Evolutionary conservation across 2,797 vertebrate species (phyloP).

Genomic region (Phrynocephalus guinanensis): DNA sequence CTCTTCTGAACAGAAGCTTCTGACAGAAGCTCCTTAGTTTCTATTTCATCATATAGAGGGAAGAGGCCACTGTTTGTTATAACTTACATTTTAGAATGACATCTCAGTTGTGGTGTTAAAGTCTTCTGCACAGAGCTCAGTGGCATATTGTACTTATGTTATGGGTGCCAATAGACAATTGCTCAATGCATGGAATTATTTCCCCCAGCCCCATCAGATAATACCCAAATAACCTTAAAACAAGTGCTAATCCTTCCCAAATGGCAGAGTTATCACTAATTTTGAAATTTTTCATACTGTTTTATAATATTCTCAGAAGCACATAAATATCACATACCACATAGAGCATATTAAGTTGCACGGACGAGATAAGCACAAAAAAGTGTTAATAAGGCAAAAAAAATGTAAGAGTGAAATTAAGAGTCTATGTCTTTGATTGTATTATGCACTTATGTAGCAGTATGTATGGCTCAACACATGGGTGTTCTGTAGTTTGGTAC

Average conservation of each 20-base stretch:
- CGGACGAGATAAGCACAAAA: slow-evolving; percentile 75
- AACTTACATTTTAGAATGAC: slow-evolving; percentile 38
- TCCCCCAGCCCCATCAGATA: not conserved
- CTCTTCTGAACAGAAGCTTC: too few relatives aligned
- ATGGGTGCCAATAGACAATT: slow-evolving; percentile 48
- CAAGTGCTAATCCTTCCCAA: not conserved
- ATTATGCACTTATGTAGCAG: slow-evolving; percentile 43
- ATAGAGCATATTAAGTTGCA: slow-evolving; percentile 74
- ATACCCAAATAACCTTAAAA: not conserved
- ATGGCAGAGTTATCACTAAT: slow-evolving; percentile 19
- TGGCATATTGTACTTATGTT: not conserved
- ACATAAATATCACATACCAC: slow-evolving; percentile 58
- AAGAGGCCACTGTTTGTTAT: not conserved
- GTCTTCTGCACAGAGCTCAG: slow-evolving; percentile 29
- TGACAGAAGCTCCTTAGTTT: not conserved
- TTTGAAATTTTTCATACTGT: slow-evolving; percentile 9
- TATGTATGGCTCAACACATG: slow-evolving; percentile 60
- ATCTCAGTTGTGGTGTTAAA: slow-evolving; percentile 43
- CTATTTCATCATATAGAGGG: not conserved
- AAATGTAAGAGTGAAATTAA: slow-evolving; percentile 57
- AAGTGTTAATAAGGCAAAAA: slow-evolving; percentile 72
- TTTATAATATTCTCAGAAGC: slow-evolving; percentile 62
- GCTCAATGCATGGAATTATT: slow-evolving; percentile 37
- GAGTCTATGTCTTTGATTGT: slow-evolving; percentile 60
- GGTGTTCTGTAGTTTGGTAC: slow-evolving; percentile 68